Evolutionary conservation across 2,888 invertebrate species (phyloP).

Genomic region (Punctoribates punctum): DNA sequence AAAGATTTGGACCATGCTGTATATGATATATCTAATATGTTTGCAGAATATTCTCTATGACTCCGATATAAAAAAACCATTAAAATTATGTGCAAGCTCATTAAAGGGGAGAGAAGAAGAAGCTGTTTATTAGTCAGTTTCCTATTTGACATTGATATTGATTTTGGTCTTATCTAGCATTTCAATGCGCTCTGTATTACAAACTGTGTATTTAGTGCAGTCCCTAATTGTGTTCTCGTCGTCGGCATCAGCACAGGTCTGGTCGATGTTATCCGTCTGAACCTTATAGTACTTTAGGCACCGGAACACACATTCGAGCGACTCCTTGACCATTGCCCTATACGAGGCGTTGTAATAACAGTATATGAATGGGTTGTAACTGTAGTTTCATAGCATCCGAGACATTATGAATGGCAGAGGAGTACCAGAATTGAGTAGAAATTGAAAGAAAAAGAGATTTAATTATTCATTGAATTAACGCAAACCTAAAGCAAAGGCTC

Average conservation of each 20-base stretch:
- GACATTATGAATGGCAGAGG: too few relatives aligned
- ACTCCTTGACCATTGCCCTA: neutral
- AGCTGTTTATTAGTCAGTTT: too few relatives aligned
- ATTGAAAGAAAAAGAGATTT: neutral
- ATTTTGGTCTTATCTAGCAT: neutral
- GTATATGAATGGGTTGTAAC: constrained; percentile 17
- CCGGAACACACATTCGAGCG: constrained; percentile 19
- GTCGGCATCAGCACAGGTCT: neutral
- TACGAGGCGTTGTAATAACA: neutral
- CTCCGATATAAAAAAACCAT: too few relatives aligned
- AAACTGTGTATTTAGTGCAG: constrained; percentile 10
- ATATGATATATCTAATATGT: too few relatives aligned
- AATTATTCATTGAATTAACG: neutral
- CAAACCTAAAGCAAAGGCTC: too few relatives aligned
- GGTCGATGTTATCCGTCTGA: neutral
- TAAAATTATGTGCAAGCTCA: too few relatives aligned
- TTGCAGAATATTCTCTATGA: too few relatives aligned
- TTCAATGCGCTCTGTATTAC: constrained; percentile 6
- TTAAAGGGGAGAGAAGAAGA: too few relatives aligned
- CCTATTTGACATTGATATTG: neutral
- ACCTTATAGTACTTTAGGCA: constrained; percentile 21
- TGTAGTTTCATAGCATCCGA: neutral
- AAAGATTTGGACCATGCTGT: too few relatives aligned
- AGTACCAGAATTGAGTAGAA: neutral
- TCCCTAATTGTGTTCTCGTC: neutral